phyloP scores from a whole-genome alignment of 2,888 invertebrate species.

The Dicycla oo region DNA sequence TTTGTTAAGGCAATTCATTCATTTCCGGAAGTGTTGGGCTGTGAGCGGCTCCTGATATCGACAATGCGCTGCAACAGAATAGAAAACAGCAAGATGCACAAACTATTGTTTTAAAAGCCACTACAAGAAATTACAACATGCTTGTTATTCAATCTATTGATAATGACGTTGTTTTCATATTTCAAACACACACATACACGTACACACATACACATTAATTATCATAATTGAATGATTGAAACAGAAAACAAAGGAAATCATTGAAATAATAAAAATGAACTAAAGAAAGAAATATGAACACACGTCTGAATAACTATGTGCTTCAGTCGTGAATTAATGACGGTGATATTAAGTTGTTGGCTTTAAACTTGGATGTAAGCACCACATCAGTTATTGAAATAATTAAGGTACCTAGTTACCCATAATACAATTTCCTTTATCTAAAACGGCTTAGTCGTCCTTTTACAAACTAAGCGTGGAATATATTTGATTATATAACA shows the following conservation, averaged over 20 bases:
- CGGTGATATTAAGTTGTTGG: neutral
- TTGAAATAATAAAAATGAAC: constrained; percentile 40
- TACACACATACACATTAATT: constrained; percentile 30
- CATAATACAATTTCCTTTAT: neutral
- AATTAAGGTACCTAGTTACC: too few species aligned
- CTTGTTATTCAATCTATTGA: constrained; percentile 64
- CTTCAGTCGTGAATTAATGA: constrained; percentile 27
- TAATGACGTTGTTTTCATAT: constrained; percentile 61
- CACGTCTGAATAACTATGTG: constrained; percentile 49
- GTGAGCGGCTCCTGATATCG: constrained; percentile 83
- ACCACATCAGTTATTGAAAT: neutral
- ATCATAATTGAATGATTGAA: constrained; percentile 30
- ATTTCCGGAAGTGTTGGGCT: constrained; percentile 79
- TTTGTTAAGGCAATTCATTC: constrained; percentile 76
- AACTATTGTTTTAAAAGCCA: constrained; percentile 81
- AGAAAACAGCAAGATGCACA: constrained; percentile 88
- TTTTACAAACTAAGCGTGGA: neutral
- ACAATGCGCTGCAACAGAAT: constrained; percentile 88
- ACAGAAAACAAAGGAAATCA: constrained; percentile 39
- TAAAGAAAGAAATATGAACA: constrained; percentile 60
- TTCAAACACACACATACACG: constrained; percentile 47
- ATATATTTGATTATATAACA: neutral
- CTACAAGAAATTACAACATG: constrained; percentile 72
- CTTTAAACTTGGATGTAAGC: constrained; percentile 29
- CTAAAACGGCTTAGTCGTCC: neutral